These are phyloP conservation scores for Neotoma lepida DNA, from an alignment of 2,113 vertebrate species.

Conservation along the genomic window DNA sequence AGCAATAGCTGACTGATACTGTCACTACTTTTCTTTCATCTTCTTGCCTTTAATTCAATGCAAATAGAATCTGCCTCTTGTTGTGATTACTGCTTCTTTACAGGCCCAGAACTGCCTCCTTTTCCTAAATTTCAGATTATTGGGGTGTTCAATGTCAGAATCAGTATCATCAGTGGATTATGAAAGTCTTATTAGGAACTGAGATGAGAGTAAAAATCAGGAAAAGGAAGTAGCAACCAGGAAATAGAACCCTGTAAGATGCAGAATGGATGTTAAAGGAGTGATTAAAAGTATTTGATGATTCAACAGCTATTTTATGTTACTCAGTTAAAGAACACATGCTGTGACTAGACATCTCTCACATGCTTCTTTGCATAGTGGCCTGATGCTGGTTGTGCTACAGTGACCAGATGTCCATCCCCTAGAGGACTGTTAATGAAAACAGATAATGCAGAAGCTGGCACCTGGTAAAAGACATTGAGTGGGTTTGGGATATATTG, in stretches of 20 bases:
- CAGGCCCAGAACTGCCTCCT: background rate
- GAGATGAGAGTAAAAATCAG: conserved; percentile 30
- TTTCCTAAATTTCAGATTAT: conserved; percentile 13
- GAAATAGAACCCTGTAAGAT: background rate
- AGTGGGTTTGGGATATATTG: background rate
- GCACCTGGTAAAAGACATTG: background rate
- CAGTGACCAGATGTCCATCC: background rate
- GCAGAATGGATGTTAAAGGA: background rate
- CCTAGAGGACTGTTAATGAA: background rate
- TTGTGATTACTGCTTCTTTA: conserved; percentile 44
- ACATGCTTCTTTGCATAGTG: background rate
- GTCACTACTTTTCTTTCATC: background rate
- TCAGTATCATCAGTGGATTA: conserved; percentile 23
- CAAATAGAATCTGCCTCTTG: background rate
- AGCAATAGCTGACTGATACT: conserved; percentile 5
- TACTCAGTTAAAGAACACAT: background rate
- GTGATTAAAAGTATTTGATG: background rate
- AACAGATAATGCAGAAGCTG: background rate
- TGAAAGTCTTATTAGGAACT: conserved; percentile 8
- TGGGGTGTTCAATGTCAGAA: background rate
- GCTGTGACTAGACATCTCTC: conserved; percentile 43
- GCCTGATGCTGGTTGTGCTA: background rate
- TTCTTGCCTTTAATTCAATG: background rate
- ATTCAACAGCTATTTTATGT: conserved; percentile 9
- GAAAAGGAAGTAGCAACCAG: background rate